A percentile compares a stretch with the other conserved stretches of the same genome.
Conservation (phyloP, 2,888 invertebrate genomes). For the Cheiracanthium punctorium region DNA sequence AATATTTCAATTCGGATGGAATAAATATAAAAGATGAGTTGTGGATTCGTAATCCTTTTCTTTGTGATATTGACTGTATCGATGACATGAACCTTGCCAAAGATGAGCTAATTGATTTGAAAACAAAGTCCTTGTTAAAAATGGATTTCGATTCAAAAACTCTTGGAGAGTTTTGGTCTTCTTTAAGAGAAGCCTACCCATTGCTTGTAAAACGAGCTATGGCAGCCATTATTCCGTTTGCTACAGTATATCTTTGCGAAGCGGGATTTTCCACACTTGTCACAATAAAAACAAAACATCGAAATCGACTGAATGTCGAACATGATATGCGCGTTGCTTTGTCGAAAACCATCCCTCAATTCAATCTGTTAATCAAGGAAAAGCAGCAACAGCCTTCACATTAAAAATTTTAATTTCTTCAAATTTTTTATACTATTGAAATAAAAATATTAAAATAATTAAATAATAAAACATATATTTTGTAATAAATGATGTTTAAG, state of each 20-base stretch:
- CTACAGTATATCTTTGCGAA: slow-evolving; percentile 47
- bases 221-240: slow-evolving; percentile 52
- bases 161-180: no score
- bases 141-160: no score
- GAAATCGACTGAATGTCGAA: slow-evolving; percentile 44
- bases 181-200: slow-evolving; percentile 19
- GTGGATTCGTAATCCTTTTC: slow-evolving; percentile 47
- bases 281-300: slow-evolving; percentile 42
- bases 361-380: slow-evolving; percentile 40
- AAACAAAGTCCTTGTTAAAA: slow-evolving; percentile 52
- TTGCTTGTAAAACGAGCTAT: slow-evolving; percentile 27
- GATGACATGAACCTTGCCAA: slow-evolving; percentile 50
- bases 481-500: slow-evolving; percentile 43
- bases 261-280: slow-evolving; percentile 38
- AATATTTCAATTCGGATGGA: slow-evolving; percentile 26
- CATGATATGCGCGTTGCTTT: slow-evolving; percentile 48
- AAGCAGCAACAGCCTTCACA: slow-evolving; percentile 44
- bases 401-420: slow-evolving; percentile 44
- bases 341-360: slow-evolving; percentile 38
- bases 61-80: slow-evolving; percentile 49
- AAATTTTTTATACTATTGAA: no score
- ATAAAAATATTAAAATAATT: no score
- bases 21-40: slow-evolving; percentile 44
- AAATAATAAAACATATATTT: no score
- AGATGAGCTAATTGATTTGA: slow-evolving; percentile 50